phyloP scores from a whole-genome alignment of 2,888 invertebrate species.

The Epinotia ramella region DNA sequence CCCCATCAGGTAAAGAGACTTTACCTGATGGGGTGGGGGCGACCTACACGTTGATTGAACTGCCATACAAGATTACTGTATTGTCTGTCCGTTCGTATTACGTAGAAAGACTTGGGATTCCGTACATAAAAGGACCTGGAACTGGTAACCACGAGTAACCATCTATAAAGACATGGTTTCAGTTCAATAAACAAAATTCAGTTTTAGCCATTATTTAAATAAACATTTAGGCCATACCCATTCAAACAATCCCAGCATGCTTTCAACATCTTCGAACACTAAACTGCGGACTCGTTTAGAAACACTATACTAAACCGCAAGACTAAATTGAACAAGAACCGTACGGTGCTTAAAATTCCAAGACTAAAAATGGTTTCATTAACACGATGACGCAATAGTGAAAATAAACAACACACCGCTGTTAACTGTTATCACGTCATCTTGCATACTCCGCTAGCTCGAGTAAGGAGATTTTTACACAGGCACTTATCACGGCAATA shows the following conservation, averaged over 20 bases:
- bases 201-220: background rate
- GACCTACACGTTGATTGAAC: too few species aligned
- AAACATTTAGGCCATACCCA: constrained; percentile 64
- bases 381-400: constrained; percentile 73
- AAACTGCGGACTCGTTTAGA: constrained; percentile 45
- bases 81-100: background rate
- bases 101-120: background rate
- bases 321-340: constrained; percentile 25
- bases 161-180: background rate
- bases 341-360: constrained; percentile 40
- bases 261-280: constrained; percentile 72
- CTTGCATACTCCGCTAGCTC: constrained; percentile 54
- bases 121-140: background rate
- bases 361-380: constrained; percentile 41
- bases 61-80: too few species aligned
- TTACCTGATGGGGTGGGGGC: too few species aligned
- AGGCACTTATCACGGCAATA: constrained; percentile 54
- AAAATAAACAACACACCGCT: constrained; percentile 78
- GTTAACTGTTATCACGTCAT: constrained; percentile 59
- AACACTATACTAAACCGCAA: constrained; percentile 21
- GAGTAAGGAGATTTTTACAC: constrained; percentile 57
- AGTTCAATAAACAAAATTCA: background rate
- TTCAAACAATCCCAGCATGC: constrained; percentile 77
- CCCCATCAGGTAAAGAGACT: too few species aligned
- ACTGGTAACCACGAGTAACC: background rate